Percentiles rank a stretch among this genome's conserved stretches.
These are phyloP conservation scores for Misgurnus mizolepis DNA, from an alignment of 2,113 vertebrate genomes.

Conservation along the genomic window DNA sequence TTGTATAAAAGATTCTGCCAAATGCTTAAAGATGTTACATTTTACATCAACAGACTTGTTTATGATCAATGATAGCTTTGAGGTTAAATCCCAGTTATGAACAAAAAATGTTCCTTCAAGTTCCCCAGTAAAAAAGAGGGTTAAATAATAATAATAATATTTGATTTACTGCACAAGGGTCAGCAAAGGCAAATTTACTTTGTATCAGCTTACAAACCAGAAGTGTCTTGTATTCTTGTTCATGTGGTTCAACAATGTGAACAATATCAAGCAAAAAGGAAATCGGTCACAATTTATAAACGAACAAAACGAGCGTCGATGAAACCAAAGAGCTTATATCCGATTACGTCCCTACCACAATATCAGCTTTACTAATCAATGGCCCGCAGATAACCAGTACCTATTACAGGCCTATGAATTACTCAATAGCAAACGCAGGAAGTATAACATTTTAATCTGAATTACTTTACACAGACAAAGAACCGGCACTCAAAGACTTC, in stretches of 20 bases:
- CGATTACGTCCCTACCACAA: constrained; percentile 5
- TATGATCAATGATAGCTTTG: no score
- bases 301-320: background rate
- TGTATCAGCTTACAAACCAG: background rate
- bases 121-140: no score
- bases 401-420: constrained; percentile 5
- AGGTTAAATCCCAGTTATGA: no score
- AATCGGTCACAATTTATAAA: background rate
- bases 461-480: constrained; percentile 34
- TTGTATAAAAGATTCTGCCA: no score
- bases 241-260: background rate
- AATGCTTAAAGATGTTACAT: no score
- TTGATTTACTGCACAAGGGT: background rate
- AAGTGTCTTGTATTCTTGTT: background rate
- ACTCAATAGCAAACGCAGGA: constrained; percentile 10
- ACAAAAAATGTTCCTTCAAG: no score
- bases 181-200: background rate
- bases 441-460: background rate
- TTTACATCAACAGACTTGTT: no score
- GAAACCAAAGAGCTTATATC: constrained; percentile 34
- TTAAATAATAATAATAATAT: no score
- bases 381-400: background rate
- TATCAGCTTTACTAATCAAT: constrained; percentile 29
- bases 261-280: background rate
- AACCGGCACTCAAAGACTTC: constrained; percentile 12